A percentile compares a stretch with the other conserved stretches of the same genome.
Conservation (phyloP, 1,140 invertebrate genomes). For the Heliconius himera region DNA sequence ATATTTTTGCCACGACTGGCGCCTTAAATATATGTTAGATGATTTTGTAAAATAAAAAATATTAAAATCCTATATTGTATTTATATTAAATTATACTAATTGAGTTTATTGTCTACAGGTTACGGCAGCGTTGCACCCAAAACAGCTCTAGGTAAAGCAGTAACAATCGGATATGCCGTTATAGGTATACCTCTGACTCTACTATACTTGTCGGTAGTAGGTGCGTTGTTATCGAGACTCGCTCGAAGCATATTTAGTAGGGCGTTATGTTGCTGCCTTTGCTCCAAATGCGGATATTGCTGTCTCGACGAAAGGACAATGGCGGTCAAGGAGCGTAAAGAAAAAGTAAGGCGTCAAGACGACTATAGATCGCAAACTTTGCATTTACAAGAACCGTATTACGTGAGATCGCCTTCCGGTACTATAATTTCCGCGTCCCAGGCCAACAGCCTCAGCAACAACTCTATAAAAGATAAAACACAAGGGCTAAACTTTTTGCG, state of each 20-base stretch:
- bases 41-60: too few species aligned
- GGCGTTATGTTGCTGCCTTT: constrained; percentile 90
- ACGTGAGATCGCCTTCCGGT: constrained; percentile 87
- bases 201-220: constrained; percentile 92
- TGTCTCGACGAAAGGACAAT: constrained; percentile 91
- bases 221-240: constrained; percentile 90
- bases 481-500: constrained; percentile 71
- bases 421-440: constrained; percentile 80
- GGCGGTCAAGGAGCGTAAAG: constrained; percentile 89
- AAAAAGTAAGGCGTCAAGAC: constrained; percentile 89
- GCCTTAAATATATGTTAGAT: too few species aligned
- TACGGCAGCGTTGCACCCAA: constrained; percentile 94
- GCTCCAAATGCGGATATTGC: constrained; percentile 92
- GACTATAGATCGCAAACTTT: constrained; percentile 87
- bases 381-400: constrained; percentile 90
- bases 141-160: constrained; percentile 90
- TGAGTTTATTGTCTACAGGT: constrained; percentile 83
- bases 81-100: not conserved
- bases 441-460: constrained; percentile 81
- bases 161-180: constrained; percentile 94
- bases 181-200: constrained; percentile 95
- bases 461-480: constrained; percentile 82
- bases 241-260: constrained; percentile 94
- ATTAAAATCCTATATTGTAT: not conserved
- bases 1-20: too few species aligned